Evolutionary conservation across 2,888 invertebrate species (phyloP).

Genomic region (Mesorhabditis spiculigera): DNA sequence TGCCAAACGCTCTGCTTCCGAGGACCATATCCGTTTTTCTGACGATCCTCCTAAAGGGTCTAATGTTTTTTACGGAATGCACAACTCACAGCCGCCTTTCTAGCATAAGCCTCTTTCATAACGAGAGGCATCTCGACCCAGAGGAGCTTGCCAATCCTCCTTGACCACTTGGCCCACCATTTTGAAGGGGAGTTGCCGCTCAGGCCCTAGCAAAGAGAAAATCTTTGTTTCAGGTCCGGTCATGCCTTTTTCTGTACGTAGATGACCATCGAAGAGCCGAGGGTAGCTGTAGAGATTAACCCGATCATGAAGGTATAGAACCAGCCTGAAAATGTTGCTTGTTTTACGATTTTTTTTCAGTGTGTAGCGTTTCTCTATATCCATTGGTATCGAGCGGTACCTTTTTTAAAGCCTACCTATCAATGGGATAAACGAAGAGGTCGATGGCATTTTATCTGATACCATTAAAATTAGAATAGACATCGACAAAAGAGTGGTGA

Average conservation of each 20-base stretch:
- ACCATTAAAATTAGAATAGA: conserved; percentile 62
- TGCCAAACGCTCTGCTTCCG: conserved; percentile 6
- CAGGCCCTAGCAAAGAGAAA: not conserved
- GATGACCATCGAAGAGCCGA: conserved; percentile 61
- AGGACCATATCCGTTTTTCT: not conserved
- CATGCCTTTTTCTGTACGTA: conserved; percentile 60
- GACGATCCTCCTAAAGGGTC: not conserved
- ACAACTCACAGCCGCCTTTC: conserved; percentile 46
- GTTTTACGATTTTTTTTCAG: too few species aligned
- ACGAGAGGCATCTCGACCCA: conserved; percentile 52
- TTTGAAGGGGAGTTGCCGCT: not conserved
- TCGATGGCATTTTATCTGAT: too few species aligned
- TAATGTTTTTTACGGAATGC: not conserved
- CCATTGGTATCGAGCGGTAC: not conserved
- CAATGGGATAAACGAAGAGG: conserved; percentile 62
- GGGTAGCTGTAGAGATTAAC: conserved; percentile 62
- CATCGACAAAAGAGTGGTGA: conserved; percentile 57
- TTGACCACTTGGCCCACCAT: conserved; percentile 42
- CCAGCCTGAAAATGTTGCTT: conserved; percentile 56
- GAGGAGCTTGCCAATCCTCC: conserved; percentile 40
- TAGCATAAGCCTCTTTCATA: conserved; percentile 53
- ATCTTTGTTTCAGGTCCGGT: not conserved
- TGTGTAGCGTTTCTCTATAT: too few species aligned
- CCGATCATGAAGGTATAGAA: conserved; percentile 63
- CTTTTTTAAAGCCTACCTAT: conserved; percentile 57